Evolutionary conservation across 1,140 invertebrate species (phyloP).

Genomic region (Zophobas morio): DNA sequence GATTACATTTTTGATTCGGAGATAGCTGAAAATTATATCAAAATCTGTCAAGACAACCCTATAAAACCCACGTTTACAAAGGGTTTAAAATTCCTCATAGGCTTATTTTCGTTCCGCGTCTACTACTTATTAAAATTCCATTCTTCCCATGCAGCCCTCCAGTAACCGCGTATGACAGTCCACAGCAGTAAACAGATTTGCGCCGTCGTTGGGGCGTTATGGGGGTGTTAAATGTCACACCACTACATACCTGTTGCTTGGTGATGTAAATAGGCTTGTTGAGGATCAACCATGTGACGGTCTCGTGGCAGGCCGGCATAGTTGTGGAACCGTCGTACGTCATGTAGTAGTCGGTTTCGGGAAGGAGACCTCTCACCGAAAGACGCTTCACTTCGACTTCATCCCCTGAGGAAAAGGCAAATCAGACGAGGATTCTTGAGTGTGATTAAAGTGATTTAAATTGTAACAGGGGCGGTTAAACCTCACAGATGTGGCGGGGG

Average conservation of each 20-base stretch:
- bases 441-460: conserved; percentile 26
- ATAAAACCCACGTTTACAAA: too few species aligned
- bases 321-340: conserved; percentile 98
- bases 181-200: conserved; percentile 21
- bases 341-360: conserved; percentile 95
- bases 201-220: conserved; percentile 18
- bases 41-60: too few species aligned
- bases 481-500: background rate
- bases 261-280: conserved; percentile 98
- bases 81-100: too few species aligned
- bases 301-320: conserved; percentile 93
- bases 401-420: conserved; percentile 74
- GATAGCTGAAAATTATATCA: too few species aligned
- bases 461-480: conserved; percentile 3
- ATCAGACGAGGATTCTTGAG: conserved; percentile 7
- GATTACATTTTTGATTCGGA: too few species aligned
- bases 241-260: conserved; percentile 85
- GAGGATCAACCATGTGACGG: conserved; percentile 95
- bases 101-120: too few species aligned
- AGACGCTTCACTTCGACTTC: conserved; percentile 86
- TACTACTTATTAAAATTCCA: too few species aligned
- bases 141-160: too few species aligned
- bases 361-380: conserved; percentile 87
- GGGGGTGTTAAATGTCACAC: conserved; percentile 52
- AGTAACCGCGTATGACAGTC: conserved; percentile 50